A percentile compares a stretch with the other conserved stretches of the same genome.
These are phyloP conservation scores for Notodonta ziczac DNA, from an alignment of 2,888 invertebrate species.

Conservation along the genomic window DNA sequence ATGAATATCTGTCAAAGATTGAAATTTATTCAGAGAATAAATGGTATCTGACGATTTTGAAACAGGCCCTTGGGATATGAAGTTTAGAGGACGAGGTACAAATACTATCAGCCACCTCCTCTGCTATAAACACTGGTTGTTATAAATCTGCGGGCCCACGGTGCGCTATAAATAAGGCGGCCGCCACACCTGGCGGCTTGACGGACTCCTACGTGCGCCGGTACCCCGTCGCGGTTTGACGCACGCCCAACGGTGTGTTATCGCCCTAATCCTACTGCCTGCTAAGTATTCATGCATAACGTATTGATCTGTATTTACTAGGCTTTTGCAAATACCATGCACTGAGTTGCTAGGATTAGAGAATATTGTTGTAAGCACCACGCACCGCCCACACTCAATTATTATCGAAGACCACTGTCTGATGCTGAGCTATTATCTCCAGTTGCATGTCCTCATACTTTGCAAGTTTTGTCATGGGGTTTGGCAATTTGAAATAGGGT, in stretches of 20 bases:
- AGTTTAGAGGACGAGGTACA: not conserved
- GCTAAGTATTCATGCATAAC: not conserved
- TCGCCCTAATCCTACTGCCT: conserved; percentile 38
- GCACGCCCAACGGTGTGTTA: conserved; percentile 42
- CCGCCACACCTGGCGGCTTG: conserved; percentile 67
- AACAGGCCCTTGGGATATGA: too few species aligned
- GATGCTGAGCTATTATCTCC: too few species aligned
- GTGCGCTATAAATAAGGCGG: conserved; percentile 65
- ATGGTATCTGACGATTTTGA: too few species aligned
- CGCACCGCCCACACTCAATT: too few species aligned
- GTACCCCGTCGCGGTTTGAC: conserved; percentile 45
- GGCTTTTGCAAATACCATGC: not conserved
- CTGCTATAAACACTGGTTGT: conserved; percentile 40
- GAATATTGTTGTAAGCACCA: too few species aligned
- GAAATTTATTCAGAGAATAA: too few species aligned
- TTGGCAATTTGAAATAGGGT: too few species aligned
- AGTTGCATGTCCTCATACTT: too few species aligned
- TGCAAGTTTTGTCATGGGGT: too few species aligned
- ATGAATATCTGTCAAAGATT: too few species aligned
- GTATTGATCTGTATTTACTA: not conserved
- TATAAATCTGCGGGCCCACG: conserved; percentile 66
- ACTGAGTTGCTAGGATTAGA: not conserved
- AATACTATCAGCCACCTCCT: conserved; percentile 26
- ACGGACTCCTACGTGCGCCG: conserved; percentile 66
- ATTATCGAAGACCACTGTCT: too few species aligned